phyloP scores from a whole-genome alignment of 2,888 invertebrate genomes.

The Colostygia pectinataria region DNA sequence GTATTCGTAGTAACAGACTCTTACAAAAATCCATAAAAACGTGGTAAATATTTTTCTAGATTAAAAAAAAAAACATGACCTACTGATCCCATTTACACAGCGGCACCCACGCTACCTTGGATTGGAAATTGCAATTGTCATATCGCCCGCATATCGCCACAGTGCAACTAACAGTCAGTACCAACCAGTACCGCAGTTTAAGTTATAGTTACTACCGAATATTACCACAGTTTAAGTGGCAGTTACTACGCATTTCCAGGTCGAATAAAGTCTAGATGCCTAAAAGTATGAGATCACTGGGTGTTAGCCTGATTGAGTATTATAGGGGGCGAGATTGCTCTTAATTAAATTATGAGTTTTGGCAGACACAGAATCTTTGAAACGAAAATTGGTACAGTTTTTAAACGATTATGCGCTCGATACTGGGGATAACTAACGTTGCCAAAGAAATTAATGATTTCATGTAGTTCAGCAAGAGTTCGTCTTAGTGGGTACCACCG shows the following conservation, averaged over 20 bases:
- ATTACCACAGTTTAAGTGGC: neutral
- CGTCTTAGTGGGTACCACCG: too few species aligned
- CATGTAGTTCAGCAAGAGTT: too few species aligned
- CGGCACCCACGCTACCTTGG: constrained; percentile 48
- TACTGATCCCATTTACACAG: constrained; percentile 36
- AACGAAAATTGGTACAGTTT: too few species aligned
- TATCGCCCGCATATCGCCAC: constrained; percentile 1
- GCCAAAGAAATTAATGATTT: too few species aligned
- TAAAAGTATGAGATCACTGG: constrained; percentile 18
- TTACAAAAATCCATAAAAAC: too few species aligned
- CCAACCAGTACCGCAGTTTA: neutral
- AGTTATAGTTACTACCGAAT: neutral
- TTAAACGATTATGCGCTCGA: too few species aligned
- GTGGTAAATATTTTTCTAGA: too few species aligned
- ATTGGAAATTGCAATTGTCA: constrained; percentile 36
- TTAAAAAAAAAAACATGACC: neutral
- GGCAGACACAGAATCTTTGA: neutral
- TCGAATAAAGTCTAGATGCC: neutral
- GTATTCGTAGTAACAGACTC: too few species aligned
- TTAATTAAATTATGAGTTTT: constrained; percentile 14
- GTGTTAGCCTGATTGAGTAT: constrained; percentile 7
- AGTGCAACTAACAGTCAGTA: neutral
- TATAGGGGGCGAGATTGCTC: constrained; percentile 12
- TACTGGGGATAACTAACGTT: too few species aligned
- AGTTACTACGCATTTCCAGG: constrained; percentile 28